These are phyloP conservation scores for Piscicola geometra DNA, from an alignment of 2,888 invertebrate genomes.

Conservation along the genomic window DNA sequence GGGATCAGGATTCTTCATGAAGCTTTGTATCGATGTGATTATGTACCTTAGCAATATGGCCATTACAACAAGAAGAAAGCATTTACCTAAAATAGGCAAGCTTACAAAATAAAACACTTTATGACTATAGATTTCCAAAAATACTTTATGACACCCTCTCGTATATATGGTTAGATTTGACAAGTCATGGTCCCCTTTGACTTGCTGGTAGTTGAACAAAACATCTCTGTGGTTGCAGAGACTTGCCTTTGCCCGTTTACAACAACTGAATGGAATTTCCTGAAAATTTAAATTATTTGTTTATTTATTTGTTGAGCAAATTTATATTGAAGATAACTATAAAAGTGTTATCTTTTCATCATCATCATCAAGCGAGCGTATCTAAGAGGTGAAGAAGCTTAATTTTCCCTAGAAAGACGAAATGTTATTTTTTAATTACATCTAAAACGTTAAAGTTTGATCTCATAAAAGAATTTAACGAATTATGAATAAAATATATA, in stretches of 20 bases:
- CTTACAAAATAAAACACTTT: not conserved
- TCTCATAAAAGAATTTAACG: too few species aligned
- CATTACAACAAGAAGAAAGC: not conserved
- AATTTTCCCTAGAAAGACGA: too few species aligned
- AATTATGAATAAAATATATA: too few species aligned
- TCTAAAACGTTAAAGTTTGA: too few species aligned
- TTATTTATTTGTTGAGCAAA: too few species aligned
- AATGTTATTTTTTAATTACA: too few species aligned
- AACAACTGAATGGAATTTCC: constrained; percentile 16
- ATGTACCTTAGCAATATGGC: constrained; percentile 6
- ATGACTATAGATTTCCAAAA: not conserved
- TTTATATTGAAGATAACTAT: too few species aligned
- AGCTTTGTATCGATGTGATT: not conserved
- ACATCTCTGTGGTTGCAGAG: not conserved
- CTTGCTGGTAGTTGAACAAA: not conserved
- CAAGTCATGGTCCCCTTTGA: not conserved
- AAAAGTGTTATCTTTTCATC: too few species aligned
- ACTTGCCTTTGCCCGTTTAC: not conserved
- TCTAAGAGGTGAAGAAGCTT: too few species aligned
- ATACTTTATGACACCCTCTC: not conserved
- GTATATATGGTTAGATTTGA: not conserved
- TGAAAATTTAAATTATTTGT: not conserved
- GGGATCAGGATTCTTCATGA: not conserved
- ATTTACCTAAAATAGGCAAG: not conserved
- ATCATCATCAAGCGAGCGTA: too few species aligned